phyloP scores from a whole-genome alignment of 2,888 invertebrate genomes.

The Harpagoxenus sublaevis region DNA sequence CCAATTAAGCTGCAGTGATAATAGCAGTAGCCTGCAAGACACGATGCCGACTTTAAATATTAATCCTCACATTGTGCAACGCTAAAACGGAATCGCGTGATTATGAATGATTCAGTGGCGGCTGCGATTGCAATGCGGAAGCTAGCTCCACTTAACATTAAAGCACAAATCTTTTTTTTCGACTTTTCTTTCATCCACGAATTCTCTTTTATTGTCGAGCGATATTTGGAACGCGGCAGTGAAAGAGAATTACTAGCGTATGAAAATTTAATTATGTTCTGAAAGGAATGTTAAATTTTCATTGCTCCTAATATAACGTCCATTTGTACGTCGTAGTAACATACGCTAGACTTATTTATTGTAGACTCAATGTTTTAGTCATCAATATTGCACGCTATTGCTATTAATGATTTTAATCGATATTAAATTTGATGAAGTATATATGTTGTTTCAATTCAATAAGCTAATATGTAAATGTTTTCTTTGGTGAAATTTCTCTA shows the following conservation, averaged over 20 bases:
- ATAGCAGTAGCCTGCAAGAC: conserved; percentile 23
- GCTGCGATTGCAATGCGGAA: conserved; percentile 21
- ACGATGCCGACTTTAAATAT: conserved; percentile 5
- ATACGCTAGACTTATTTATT: neutral
- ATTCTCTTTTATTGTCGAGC: neutral
- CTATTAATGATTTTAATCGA: neutral
- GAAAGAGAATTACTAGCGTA: neutral
- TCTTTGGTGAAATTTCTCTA: neutral
- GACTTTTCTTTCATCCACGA: neutral
- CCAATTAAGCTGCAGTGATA: conserved; percentile 35
- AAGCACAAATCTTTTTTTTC: neutral
- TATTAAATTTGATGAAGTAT: conserved; percentile 13
- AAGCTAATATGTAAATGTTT: neutral
- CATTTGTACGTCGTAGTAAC: neutral
- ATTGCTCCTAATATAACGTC: neutral
- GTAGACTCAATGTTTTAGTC: neutral
- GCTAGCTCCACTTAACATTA: conserved; percentile 5
- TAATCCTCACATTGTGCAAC: conserved; percentile 40
- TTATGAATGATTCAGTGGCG: conserved; percentile 46
- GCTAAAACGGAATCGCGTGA: conserved; percentile 5
- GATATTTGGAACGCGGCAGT: neutral
- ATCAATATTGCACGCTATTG: neutral
- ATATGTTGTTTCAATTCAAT: neutral
- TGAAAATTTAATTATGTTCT: conserved; percentile 16
- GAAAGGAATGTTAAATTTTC: conserved; percentile 7